Evolutionary conservation across 2,113 vertebrate genomes (phyloP).

Genomic region (Glaucidium brasilianum): DNA sequence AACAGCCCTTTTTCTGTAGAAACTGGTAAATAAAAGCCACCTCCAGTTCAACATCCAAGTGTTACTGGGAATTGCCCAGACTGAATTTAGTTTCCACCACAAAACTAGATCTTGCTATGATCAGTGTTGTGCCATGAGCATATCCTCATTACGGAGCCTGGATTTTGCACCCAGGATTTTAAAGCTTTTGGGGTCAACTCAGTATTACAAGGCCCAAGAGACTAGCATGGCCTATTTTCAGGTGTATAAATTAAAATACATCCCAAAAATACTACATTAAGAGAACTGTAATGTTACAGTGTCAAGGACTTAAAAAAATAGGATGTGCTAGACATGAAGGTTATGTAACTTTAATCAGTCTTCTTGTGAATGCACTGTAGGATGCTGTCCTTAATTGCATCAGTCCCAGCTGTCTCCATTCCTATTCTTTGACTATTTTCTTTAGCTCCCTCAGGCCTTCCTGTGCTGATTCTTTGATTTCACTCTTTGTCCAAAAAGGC

Average conservation of each 20-base stretch:
- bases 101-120: background rate
- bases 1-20: background rate
- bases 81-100: background rate
- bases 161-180: background rate
- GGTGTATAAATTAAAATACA: background rate
- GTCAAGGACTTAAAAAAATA: background rate
- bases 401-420: background rate
- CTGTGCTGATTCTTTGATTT: background rate
- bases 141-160: background rate
- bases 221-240: background rate
- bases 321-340: background rate
- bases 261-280: background rate
- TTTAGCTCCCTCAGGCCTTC: background rate
- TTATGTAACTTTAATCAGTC: background rate
- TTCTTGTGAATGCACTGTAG: background rate
- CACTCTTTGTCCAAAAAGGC: background rate
- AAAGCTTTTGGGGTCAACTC: background rate
- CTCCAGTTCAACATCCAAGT: background rate
- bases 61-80: background rate
- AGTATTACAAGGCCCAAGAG: background rate
- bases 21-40: background rate
- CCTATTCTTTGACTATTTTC: background rate
- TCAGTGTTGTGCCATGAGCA: fast-evolving
- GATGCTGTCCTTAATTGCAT: background rate
- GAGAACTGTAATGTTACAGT: background rate